A percentile compares a stretch with the other conserved stretches of the same genome.
Evolutionary conservation across 2,888 invertebrate species (phyloP).

Genomic region (Leptinotarsa rubiginosa): DNA sequence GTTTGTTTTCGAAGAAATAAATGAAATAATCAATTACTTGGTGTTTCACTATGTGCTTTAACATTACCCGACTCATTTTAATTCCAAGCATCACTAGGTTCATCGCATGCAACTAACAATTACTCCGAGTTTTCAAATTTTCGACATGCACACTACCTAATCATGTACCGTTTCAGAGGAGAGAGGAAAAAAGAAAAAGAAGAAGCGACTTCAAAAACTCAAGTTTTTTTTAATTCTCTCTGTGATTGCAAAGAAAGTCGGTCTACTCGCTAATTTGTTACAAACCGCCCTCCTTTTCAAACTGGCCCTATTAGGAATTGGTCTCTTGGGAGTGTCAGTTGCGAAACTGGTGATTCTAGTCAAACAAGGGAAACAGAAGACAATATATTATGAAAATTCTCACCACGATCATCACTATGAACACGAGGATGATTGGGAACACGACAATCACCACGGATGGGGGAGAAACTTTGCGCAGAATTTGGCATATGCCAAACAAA

Average conservation of each 20-base stretch:
- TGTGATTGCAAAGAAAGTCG: slow-evolving; percentile 78
- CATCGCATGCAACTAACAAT: slow-evolving; percentile 47
- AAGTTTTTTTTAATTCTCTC: slow-evolving; percentile 77
- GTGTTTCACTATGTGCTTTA: slow-evolving; percentile 14
- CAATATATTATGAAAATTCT: slow-evolving; percentile 85
- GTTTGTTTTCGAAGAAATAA: slow-evolving; percentile 3
- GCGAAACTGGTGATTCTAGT: slow-evolving; percentile 80
- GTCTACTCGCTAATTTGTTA: slow-evolving; percentile 76
- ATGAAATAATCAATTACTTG: neutral
- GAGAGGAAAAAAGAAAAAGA: slow-evolving; percentile 72
- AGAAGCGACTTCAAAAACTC: slow-evolving; percentile 77
- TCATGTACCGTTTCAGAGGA: slow-evolving; percentile 52
- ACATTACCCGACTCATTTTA: slow-evolving; percentile 5
- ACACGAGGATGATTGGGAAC: slow-evolving; percentile 69
- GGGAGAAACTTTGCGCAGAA: slow-evolving; percentile 57
- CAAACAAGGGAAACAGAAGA: slow-evolving; percentile 77
- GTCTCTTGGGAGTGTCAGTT: slow-evolving; percentile 77
- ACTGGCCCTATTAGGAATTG: slow-evolving; percentile 79
- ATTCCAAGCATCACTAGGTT: slow-evolving; percentile 32
- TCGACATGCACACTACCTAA: slow-evolving; percentile 26
- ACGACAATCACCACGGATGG: slow-evolving; percentile 51
- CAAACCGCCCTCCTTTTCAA: slow-evolving; percentile 81
- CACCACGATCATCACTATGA: slow-evolving; percentile 85
- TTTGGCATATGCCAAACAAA: slow-evolving; percentile 59
- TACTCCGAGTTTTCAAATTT: neutral